Base-by-base conservation (phyloP, 2,797 vertebrate genomes). In the Sebastes baramenuke region DNA sequence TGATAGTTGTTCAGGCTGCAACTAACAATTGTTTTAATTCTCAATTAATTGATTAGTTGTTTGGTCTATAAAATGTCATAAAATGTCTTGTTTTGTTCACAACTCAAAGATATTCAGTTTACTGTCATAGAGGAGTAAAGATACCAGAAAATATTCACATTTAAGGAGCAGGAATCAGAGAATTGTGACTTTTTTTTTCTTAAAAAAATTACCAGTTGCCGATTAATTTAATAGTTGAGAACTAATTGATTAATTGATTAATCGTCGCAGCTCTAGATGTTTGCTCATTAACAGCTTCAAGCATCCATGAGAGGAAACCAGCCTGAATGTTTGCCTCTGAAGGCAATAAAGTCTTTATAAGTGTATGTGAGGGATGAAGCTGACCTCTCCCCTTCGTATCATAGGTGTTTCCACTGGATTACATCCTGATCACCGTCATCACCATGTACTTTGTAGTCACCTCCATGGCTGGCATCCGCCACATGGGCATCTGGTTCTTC, bases 401-500 rank as follows among this genome's bases (percentile, higher is more conserved):
- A 38, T 89, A 99, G 98, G 98, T 99, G 77, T 99, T 99, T 81
- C 99, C 99, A 10, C 94, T 99, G 90, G 99, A 99, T 94, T 99
- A 99, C 87, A 95, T 99, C 91, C 96, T 99, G 88, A 99, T 99
- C 94, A 97, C 98, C 55, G 92, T 97, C 89, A 99, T 99, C 91
- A 98, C 98, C 55, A 96, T 99, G 97, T 99, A 99, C 90, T 98
- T 99, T 79, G 97, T 99, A 58, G 96, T 99, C 92, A 99, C 98
- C 38, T 99, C 99, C 71, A 99, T 99, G 98, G 98, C 99, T 9
- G 98, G 98, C 54, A 99, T 99, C 90, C 96, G 98, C 89, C 97
- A 98, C 91, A 97, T 99, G 96, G 98, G 98, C 72, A 98, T 99
- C 95, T 99, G 98, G 99, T 99, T 99, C 95, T 99, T 99, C 95